Evolutionary conservation across 2,797 vertebrate species (phyloP).

Genomic region (Schizopygopsis pylzovi): DNA sequence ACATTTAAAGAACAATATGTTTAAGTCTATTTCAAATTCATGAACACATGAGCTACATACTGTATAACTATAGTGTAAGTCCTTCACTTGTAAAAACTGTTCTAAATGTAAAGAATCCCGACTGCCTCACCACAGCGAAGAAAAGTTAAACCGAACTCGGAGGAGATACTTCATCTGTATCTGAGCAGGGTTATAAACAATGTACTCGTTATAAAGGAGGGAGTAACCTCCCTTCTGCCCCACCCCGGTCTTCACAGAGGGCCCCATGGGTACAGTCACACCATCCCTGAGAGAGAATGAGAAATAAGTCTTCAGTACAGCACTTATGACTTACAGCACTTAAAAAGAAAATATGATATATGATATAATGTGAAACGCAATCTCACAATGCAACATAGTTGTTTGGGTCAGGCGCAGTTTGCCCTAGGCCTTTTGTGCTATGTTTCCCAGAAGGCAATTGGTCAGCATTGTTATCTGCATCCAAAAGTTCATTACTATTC

Average conservation of each 20-base stretch:
- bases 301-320: background rate
- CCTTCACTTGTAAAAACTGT: background rate
- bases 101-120: background rate
- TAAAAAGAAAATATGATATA: background rate
- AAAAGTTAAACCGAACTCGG: constrained; percentile 84
- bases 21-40: background rate
- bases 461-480: constrained; percentile 82
- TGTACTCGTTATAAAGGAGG: constrained; percentile 91
- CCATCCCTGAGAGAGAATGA: constrained; percentile 73
- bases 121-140: constrained; percentile 82
- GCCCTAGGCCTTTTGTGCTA: constrained; percentile 89
- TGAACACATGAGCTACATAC: background rate
- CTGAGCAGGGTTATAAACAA: constrained; percentile 87
- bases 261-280: constrained; percentile 83
- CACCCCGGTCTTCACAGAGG: constrained; percentile 73
- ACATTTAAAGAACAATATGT: background rate
- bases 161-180: constrained; percentile 88
- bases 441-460: constrained; percentile 83
- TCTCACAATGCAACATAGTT: constrained; percentile 82
- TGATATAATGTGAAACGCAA: background rate
- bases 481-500: constrained; percentile 82
- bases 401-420: constrained; percentile 79
- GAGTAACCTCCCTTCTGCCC: constrained; percentile 76
- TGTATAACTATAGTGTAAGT: background rate
- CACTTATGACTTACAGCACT: background rate